Evolutionary conservation across 2,888 invertebrate genomes (phyloP), one percentile per base, ranked within the genome.

Genomic region (Phytoseiulus persimilis): DNA sequence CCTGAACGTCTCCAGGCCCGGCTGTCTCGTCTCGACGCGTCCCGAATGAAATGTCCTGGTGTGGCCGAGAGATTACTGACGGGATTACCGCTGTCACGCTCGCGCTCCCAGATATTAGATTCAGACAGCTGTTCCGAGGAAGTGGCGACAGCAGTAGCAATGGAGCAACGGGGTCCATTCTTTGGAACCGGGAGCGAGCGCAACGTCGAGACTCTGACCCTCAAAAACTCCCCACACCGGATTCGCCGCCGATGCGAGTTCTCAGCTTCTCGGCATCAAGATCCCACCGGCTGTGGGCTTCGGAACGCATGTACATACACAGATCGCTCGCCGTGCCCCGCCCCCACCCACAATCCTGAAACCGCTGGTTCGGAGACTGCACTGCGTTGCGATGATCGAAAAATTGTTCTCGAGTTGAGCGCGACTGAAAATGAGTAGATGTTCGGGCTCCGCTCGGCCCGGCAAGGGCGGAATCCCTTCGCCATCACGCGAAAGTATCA

Each of bases 71-170:
- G 65, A 65, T 65, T 65, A 65, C 65, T 65, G 65, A 65, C 65
- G 65, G 65, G 65, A 65, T 65, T 65, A 65, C 65, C 65, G 65
- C 65, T 65, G 65, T 65, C 65, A 65, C 65, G 65, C 65, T 65
- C 28, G 65, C 28, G 65, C 65, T 65, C 18, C 18, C 28, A 6
- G 65, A 65, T 65, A 65, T 65, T 65, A 65, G 65, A 65, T 3
- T 65, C 65, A 14, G 65, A 65, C 65, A 65, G 65, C 65, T 65
- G 65, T 65, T 65, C 18, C 65, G 18, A 65, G 65, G 65, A 65
- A 65, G 18, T 23, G 18, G 65, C 18, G 18, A 18, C 65, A 23
- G 18, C 65, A 65, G 2, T 23, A 65, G 5, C 65, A 28, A 65
- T 2, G 65, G 65, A 65, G 18, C 65, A 28, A 18, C 2, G 18